These are phyloP conservation scores for Eucidaris tribuloides DNA, from an alignment of 35 echinoderm and acorn worm species.

Conservation along the genomic window DNA sequence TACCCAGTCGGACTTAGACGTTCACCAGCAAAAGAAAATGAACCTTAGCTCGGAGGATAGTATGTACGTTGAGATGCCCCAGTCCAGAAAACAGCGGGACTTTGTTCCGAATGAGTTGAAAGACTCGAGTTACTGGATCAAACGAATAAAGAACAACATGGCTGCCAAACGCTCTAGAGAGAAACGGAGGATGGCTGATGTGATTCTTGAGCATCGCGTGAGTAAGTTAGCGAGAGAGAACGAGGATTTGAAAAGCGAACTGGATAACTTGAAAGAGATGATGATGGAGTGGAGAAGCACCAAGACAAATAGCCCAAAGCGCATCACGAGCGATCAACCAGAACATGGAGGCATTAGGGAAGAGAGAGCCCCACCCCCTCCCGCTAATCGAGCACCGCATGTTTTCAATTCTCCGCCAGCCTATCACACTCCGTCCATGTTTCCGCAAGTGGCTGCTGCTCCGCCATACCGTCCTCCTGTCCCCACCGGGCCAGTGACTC, in stretches of 20 bases:
- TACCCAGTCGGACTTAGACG: neutral
- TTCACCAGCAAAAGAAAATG: neutral
- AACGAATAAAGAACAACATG: conserved; percentile 89
- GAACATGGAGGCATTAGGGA: too few relatives aligned
- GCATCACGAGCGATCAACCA: too few relatives aligned
- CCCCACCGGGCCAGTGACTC: too few relatives aligned
- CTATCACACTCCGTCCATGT: too few relatives aligned
- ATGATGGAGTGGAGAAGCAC: neutral
- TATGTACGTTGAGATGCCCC: neutral
- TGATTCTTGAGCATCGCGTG: conserved; percentile 63
- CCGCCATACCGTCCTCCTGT: too few relatives aligned
- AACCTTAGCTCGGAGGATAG: neutral
- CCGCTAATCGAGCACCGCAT: too few relatives aligned
- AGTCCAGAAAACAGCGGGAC: conserved; percentile 41
- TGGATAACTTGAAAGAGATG: conserved; percentile 42
- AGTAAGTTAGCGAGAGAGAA: conserved; percentile 78
- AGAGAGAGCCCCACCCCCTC: neutral
- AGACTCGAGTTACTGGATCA: conserved; percentile 81
- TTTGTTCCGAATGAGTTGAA: conserved; percentile 79
- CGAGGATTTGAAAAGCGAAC: conserved; percentile 53
- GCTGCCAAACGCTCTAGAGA: conserved; percentile 89
- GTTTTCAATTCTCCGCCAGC: too few relatives aligned
- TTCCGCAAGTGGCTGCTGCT: too few relatives aligned
- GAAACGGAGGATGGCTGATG: conserved; percentile 80
- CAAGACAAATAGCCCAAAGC: neutral